Evolutionary conservation across 2,113 vertebrate genomes (phyloP), one percentile per base, ranked within the genome.

Genomic region (Vidua macroura): DNA sequence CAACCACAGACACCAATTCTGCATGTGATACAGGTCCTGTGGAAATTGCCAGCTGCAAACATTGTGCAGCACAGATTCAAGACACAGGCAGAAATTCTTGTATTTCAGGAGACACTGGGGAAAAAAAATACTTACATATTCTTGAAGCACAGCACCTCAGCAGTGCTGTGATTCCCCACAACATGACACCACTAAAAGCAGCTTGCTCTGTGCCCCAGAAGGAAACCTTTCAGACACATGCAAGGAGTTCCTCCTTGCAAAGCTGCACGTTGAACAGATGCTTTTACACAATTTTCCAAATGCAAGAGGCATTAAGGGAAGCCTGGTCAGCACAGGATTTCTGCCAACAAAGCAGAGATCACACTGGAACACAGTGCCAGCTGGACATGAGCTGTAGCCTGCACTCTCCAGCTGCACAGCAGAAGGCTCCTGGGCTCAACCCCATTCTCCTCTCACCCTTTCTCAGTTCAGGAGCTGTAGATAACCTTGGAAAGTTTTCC

Each of bases 311-410:
- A 7, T 39, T 51, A 48, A 59, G 41, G 51, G 23, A 66, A 88
- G 58, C 52, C 41, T 21, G 72, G 33, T 83, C 64, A 83, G 88
- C 68, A 48, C 2, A 1, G n/a, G 7, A 1, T 46, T 15, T 17
- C 41, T 68, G 56, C 62, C 79, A 52, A 74, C 35, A 31, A 67
- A 72, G 62, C 41, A 15, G 39, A 58, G 35, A 53, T 25, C 51
- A 24, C 1, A 0, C 33, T 59, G 62, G 44, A 43, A 7, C 21
- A 5, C 3, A 2, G n/a, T 22, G 9, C 41, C 20, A 25, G 0
- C 30, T 6, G 27, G 67, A 33, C 30, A 37, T 15, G 0, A 13
- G 35, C 28, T 62, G 46, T 53, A 70, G 43, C 46, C 66, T 11
- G 25, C 55, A 15, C 3, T 1, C 31, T 49, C n/a, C 33, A 41